A percentile compares a stretch with the other conserved stretches of the same genome.
phyloP scores from a whole-genome alignment of 2,888 invertebrate genomes.

The Melangyna quadrimaculata region DNA sequence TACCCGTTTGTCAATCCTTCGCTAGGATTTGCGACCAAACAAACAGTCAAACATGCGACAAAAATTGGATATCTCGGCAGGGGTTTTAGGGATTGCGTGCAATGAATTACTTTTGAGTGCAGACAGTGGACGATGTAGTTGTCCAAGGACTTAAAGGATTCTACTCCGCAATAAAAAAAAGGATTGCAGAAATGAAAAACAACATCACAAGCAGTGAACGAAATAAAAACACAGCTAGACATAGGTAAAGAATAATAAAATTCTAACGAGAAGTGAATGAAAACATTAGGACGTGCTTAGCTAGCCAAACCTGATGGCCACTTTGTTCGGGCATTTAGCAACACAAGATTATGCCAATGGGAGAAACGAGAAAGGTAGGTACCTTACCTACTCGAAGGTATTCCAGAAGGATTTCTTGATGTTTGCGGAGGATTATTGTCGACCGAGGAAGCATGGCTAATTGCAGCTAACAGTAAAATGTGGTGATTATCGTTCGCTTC shows the following conservation, averaged over 20 bases:
- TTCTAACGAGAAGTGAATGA: constrained; percentile 68
- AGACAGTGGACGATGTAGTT: background rate
- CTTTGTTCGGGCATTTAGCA: constrained; percentile 53
- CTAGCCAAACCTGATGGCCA: constrained; percentile 57
- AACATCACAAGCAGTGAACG: background rate
- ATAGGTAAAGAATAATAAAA: constrained; percentile 58
- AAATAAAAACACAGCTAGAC: constrained; percentile 10
- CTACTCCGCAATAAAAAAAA: constrained; percentile 6
- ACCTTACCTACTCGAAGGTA: background rate
- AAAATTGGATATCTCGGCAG: constrained; percentile 42
- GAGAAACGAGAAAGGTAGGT: background rate
- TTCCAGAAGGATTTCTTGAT: constrained; percentile 33
- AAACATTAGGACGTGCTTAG: constrained; percentile 69
- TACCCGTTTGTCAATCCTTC: constrained; percentile 29
- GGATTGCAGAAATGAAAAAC: background rate
- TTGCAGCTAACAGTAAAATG: constrained; percentile 52
- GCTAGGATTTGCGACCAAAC: constrained; percentile 39
- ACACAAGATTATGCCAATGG: constrained; percentile 21
- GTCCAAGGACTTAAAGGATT: constrained; percentile 19
- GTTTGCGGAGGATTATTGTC: constrained; percentile 49
- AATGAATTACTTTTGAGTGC: constrained; percentile 46
- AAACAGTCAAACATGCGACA: constrained; percentile 20
- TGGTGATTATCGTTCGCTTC: constrained; percentile 42
- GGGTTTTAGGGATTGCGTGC: constrained; percentile 50
- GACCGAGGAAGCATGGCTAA: constrained; percentile 60